Percentiles rank a stretch among this genome's conserved stretches.
Conservation (phyloP, 30 jellyfish, hydroid and myxozoan genomes). For the Pelagia noctiluca region DNA sequence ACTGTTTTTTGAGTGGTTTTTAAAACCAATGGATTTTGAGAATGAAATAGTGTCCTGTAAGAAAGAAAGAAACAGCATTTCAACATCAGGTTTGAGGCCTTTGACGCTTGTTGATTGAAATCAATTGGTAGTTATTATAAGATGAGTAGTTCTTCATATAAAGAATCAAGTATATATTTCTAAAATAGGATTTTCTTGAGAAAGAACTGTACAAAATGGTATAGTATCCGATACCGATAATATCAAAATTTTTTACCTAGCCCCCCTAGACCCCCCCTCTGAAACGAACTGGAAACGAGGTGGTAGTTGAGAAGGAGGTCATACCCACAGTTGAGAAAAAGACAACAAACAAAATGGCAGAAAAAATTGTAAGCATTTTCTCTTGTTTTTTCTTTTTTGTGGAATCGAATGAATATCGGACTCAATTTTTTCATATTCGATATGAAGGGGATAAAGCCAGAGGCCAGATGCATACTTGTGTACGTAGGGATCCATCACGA, state of each 20-base stretch:
- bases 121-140: too few species aligned
- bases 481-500: too few species aligned
- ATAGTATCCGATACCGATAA: too few species aligned
- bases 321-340: background rate
- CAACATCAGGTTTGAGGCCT: too few species aligned
- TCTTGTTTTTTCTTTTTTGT: background rate
- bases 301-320: background rate
- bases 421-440: too few species aligned
- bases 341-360: slow-evolving; percentile 16
- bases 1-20: background rate
- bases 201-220: background rate
- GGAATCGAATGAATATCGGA: too few species aligned
- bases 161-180: background rate
- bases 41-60: background rate
- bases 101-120: too few species aligned
- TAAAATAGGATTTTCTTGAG: background rate
- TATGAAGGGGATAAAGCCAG: too few species aligned
- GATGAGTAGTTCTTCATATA: too few species aligned
- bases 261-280: background rate
- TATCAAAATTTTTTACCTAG: too few species aligned
- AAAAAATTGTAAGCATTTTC: background rate
- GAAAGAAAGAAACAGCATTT: too few species aligned
- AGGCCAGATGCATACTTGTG: too few species aligned
- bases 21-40: background rate
- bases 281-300: background rate